Conservation (phyloP, 2,888 invertebrate genomes). For the Hypsopygia costalis region DNA sequence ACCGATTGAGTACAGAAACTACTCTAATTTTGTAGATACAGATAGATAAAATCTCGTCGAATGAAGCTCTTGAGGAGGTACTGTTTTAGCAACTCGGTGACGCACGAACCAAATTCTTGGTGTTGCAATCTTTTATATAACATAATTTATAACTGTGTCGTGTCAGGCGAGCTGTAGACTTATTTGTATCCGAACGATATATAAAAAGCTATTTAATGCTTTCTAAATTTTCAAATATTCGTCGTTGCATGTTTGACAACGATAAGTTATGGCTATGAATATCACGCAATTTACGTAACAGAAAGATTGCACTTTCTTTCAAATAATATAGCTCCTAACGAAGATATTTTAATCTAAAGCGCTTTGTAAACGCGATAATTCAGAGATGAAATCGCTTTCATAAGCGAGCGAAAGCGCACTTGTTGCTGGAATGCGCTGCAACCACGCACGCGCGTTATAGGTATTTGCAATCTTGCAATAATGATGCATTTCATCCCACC, state of each 20-base stretch:
- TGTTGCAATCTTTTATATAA: too few relatives aligned
- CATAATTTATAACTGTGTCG: too few relatives aligned
- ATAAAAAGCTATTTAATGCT: too few relatives aligned
- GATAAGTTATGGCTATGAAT: not conserved
- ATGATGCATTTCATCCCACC: constrained; percentile 14
- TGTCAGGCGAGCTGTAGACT: too few relatives aligned
- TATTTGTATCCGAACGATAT: too few relatives aligned
- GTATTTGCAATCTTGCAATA: constrained; percentile 7
- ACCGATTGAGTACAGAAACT: too few relatives aligned
- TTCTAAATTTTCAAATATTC: not conserved
- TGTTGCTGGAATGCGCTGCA: not conserved
- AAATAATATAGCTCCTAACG: not conserved
- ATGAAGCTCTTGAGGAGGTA: too few relatives aligned
- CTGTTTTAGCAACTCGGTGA: too few relatives aligned
- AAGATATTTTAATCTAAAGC: not conserved
- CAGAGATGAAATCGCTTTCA: not conserved
- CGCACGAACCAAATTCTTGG: too few relatives aligned
- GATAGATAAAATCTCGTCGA: too few relatives aligned
- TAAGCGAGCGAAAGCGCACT: not conserved
- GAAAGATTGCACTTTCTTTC: not conserved
- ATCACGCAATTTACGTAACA: not conserved
- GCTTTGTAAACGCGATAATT: not conserved
- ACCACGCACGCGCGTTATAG: not conserved
- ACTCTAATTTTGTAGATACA: too few relatives aligned
- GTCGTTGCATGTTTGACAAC: not conserved